A percentile compares a stretch with the other conserved stretches of the same genome.
Evolutionary conservation across 2,113 vertebrate species (phyloP).

Genomic region (Desmodus rotundus): DNA sequence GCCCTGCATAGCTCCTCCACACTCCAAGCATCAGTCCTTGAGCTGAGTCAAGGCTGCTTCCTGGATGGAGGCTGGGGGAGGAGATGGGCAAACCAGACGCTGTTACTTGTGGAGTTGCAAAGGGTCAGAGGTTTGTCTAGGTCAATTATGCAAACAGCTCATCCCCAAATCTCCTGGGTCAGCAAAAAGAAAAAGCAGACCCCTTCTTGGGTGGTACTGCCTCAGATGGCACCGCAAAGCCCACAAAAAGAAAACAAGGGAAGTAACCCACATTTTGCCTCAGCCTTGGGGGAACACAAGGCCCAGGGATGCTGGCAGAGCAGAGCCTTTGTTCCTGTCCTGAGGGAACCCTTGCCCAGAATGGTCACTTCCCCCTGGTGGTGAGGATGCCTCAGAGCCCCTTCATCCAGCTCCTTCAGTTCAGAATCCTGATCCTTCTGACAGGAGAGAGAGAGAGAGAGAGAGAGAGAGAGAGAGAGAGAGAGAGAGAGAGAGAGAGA

Average conservation of each 20-base stretch:
- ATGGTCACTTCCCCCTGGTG: background rate
- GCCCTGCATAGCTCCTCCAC: background rate
- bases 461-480: too few species aligned
- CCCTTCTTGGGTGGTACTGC: constrained; percentile 65
- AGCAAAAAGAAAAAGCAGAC: constrained; percentile 62
- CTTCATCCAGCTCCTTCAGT: background rate
- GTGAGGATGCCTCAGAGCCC: rapidly evolving
- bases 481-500: too few species aligned
- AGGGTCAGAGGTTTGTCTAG: constrained; percentile 52
- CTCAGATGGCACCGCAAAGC: constrained; percentile 15
- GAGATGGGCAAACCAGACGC: background rate
- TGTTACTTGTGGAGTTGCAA: background rate
- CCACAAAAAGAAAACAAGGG: constrained; percentile 53
- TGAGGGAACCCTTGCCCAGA: background rate
- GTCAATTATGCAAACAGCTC: constrained; percentile 7
- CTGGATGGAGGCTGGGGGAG: background rate
- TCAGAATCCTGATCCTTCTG: background rate
- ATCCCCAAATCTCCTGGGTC: constrained; percentile 10
- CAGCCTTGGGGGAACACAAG: background rate
- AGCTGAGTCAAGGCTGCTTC: background rate
- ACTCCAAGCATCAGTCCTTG: too few species aligned
- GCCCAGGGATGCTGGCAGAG: background rate
- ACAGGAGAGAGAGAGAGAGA: too few species aligned
- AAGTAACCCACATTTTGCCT: background rate
- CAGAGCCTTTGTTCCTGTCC: background rate